A percentile compares a stretch with the other conserved stretches of the same genome.
These are phyloP conservation scores for Erynnis tages DNA, from an alignment of 2,888 invertebrate species.

Conservation along the genomic window DNA sequence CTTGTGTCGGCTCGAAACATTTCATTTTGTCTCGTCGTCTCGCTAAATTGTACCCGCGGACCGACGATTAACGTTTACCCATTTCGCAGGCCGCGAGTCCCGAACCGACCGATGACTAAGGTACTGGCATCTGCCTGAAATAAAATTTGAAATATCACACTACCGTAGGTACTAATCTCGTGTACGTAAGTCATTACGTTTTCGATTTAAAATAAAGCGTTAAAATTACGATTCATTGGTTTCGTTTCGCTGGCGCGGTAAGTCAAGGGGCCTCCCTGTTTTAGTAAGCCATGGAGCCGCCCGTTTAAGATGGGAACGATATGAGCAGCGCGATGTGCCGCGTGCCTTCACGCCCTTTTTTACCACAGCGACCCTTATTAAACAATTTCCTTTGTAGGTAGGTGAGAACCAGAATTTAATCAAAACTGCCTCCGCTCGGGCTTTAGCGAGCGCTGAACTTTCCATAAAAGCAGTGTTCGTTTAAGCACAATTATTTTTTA, in stretches of 20 bases:
- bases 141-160: conserved; percentile 13
- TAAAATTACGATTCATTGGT: conserved; percentile 33
- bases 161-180: conserved; percentile 4
- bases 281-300: conserved; percentile 61
- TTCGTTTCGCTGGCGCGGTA: conserved; percentile 34
- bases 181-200: conserved; percentile 15
- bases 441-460: conserved; percentile 5
- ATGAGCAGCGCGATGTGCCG: conserved; percentile 50
- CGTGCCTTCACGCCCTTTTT: conserved; percentile 64
- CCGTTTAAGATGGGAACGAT: conserved; percentile 64
- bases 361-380: conserved; percentile 38
- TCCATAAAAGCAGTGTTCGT: conserved; percentile 11
- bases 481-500: conserved; percentile 16
- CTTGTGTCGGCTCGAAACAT: conserved; percentile 53
- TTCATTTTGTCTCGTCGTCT: conserved; percentile 54
- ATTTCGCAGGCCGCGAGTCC: conserved; percentile 7
- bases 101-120: conserved; percentile 6
- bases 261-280: conserved; percentile 39
- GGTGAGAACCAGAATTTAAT: conserved; percentile 28
- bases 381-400: conserved; percentile 28
- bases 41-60: conserved; percentile 41
- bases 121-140: conserved; percentile 2
- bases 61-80: conserved; percentile 30
- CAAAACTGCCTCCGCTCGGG: conserved; percentile 16
- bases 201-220: conserved; percentile 30